Evolutionary conservation across 2,113 vertebrate genomes (phyloP).

Genomic region (Hiodon alosoides): DNA sequence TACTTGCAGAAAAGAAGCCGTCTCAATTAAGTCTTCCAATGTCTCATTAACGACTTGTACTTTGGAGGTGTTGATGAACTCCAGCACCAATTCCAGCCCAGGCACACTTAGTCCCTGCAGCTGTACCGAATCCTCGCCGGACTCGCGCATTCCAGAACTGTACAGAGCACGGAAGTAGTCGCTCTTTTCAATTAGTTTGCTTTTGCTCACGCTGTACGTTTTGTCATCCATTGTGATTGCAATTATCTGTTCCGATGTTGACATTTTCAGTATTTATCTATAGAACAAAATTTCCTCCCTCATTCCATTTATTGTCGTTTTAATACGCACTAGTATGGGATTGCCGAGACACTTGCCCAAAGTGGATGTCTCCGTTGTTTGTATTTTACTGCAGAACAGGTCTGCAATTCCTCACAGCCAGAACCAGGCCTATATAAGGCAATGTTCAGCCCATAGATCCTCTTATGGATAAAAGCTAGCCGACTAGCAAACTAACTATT

Average conservation of each 20-base stretch:
- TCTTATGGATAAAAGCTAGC: slow-evolving; percentile 4
- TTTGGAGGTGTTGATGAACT: slow-evolving; percentile 83
- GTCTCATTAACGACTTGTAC: slow-evolving; percentile 66
- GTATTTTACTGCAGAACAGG: slow-evolving; percentile 46
- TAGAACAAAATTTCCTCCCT: slow-evolving; percentile 17
- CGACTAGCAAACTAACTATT: not conserved
- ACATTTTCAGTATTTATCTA: slow-evolving; percentile 53
- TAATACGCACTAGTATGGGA: not conserved
- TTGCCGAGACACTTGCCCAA: slow-evolving; percentile 7
- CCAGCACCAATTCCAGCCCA: slow-evolving; percentile 84
- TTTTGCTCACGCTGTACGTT: slow-evolving; percentile 81
- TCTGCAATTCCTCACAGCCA: slow-evolving; percentile 28
- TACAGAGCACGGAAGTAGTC: slow-evolving; percentile 91
- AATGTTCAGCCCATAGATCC: slow-evolving; percentile 50
- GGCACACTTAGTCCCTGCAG: slow-evolving; percentile 80
- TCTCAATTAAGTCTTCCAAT: slow-evolving; percentile 82
- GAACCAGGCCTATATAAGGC: slow-evolving; percentile 62
- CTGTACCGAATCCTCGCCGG: slow-evolving; percentile 77
- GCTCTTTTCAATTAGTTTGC: slow-evolving; percentile 87
- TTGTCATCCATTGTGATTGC: slow-evolving; percentile 81
- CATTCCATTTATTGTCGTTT: slow-evolving; percentile 20
- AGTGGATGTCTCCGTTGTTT: slow-evolving; percentile 37
- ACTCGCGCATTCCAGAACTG: slow-evolving; percentile 91
- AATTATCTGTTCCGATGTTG: slow-evolving; percentile 71
- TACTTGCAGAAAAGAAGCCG: slow-evolving; percentile 88